Base-by-base conservation (phyloP, 2,888 invertebrate species). In the Drosophila buzzatii region DNA sequence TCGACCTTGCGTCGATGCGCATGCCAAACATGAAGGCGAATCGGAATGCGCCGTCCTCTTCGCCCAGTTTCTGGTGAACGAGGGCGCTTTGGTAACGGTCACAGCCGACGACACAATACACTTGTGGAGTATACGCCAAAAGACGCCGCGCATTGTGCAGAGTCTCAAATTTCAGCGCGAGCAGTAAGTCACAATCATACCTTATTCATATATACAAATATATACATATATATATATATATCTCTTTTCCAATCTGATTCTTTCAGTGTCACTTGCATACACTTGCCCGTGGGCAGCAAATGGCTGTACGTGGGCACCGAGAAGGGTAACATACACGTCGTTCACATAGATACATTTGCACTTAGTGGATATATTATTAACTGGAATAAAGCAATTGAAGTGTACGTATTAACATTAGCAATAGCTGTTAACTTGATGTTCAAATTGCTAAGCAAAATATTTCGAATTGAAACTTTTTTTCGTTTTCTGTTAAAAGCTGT, bases 371-470 rank as follows among this genome's bases (percentile, higher is more conserved):
- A 99, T 95, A 96, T 99, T 94, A 98, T 99, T 95, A 99, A 99
- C 95, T 99, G 99, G 99, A 99, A 99, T 95, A 99, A 99, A 95
- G 98, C 99, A 91, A 99, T 99, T 94, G 99, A 99, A 96, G 95
- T 99, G 99, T 99, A 94, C 97, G 98, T 97, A 47, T 14, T 9
- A 18, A 16, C 39, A 37, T 27, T 16, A 20, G 1, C 10, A 31
- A 6, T 12, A n/a, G 23, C 53, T 55, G 39, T 14, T 35, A 35
- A 6, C 18, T 8, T 27, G 5, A 27, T 27, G 27, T 6, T 27
- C 27, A 27, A 6, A 27, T 27, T 27, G 27, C 6, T 27, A 5
- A 27, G 27, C 6, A 27, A 27, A 27, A 27, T 47, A 47, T 47
- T 16, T 23, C 12, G 4, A 20, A 44, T 44, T 12, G 20, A 12